Conservation (phyloP, 2,888 invertebrate species). For the Branchellion lobata region DNA sequence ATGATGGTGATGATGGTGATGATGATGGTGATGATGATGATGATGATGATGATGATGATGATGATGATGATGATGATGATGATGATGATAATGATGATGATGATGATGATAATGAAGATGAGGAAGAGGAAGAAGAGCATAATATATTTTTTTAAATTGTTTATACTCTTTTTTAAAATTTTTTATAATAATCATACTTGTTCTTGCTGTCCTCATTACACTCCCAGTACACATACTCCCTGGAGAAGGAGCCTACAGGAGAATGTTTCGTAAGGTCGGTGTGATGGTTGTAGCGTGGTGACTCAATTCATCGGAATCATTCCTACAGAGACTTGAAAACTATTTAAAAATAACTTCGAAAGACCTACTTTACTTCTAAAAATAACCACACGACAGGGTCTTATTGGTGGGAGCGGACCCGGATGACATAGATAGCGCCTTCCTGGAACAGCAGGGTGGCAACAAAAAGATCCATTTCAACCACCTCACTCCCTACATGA, state of each 20-base stretch:
- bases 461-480: background rate
- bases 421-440: background rate
- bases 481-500: background rate
- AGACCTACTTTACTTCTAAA: no score
- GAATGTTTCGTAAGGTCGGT: constrained; percentile 27
- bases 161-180: background rate
- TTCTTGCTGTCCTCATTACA: no score
- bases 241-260: constrained; percentile 34
- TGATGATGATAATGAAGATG: background rate
- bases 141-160: background rate
- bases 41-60: constrained; percentile 28
- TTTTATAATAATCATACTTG: background rate
- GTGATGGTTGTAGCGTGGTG: background rate
- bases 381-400: no score
- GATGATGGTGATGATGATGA: constrained; percentile 23
- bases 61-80: constrained; percentile 25
- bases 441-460: background rate
- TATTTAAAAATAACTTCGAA: no score
- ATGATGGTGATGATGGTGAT: constrained; percentile 20
- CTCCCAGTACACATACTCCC: constrained; percentile 23
- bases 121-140: background rate
- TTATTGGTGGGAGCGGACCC: background rate
- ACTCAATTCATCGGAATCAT: no score
- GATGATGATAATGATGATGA: constrained; percentile 20
- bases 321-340: no score